These are phyloP conservation scores for Halictus ligatus DNA, from an alignment of 2,888 invertebrate genomes.

Conservation along the genomic window DNA sequence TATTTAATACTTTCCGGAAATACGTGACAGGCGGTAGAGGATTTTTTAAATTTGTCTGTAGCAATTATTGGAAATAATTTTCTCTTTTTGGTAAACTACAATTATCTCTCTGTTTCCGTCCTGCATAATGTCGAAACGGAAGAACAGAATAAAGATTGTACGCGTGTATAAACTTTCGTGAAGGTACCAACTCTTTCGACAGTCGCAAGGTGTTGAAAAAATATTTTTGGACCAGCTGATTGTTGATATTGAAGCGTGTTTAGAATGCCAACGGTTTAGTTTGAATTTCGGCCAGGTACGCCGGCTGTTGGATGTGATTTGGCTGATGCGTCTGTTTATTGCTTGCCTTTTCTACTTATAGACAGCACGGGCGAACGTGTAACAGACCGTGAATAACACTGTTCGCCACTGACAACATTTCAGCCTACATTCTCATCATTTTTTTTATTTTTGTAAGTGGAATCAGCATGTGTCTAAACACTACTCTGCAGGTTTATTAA, in stretches of 20 bases:
- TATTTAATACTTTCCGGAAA: too few species aligned
- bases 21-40: too few species aligned
- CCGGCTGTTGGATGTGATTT: neutral
- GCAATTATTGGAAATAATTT: too few species aligned
- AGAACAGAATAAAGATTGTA: neutral
- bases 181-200: neutral
- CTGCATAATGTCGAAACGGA: neutral
- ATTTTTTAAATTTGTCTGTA: too few species aligned
- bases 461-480: too few species aligned
- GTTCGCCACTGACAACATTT: neutral
- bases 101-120: too few species aligned
- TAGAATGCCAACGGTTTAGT: neutral
- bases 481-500: too few species aligned
- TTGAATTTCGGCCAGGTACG: neutral
- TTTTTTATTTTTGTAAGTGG: too few species aligned
- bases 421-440: neutral
- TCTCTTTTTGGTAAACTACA: too few species aligned
- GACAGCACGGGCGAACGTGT: neutral
- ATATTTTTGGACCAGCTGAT: neutral
- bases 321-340: neutral
- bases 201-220: neutral
- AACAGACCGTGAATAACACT: neutral
- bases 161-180: neutral
- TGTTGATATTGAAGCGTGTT: neutral
- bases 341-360: slow-evolving; percentile 5